A percentile compares a stretch with the other conserved stretches of the same genome.
Conservation (phyloP, 1,140 invertebrate species). For the Sinella curviseta region DNA sequence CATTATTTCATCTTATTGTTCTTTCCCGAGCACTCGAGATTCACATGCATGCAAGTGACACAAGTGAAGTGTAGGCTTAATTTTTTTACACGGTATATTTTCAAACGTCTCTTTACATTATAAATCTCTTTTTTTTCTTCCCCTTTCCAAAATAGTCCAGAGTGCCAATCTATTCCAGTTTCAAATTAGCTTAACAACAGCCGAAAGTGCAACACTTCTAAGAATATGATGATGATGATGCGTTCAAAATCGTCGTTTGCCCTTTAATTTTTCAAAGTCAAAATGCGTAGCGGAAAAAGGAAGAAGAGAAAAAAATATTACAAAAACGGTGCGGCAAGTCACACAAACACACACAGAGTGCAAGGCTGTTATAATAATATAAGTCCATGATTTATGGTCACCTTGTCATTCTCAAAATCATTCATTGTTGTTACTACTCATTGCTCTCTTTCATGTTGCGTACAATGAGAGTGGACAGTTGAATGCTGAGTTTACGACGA, state of each 20-base stretch:
- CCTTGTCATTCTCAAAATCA: slow-evolving; percentile 21
- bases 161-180: no score
- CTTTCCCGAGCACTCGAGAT: background rate
- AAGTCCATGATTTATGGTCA: slow-evolving; percentile 19
- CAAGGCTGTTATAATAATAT: no score
- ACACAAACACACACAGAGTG: no score
- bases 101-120: background rate
- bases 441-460: background rate
- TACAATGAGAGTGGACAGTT: background rate
- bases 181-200: no score
- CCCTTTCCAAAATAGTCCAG: background rate
- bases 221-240: no score
- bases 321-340: no score
- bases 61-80: background rate
- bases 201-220: no score
- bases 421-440: background rate
- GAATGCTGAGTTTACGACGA: background rate
- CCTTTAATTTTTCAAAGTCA: background rate
- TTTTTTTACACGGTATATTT: background rate
- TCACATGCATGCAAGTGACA: background rate
- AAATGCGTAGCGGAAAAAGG: no score
- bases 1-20: background rate
- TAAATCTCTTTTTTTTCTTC: background rate
- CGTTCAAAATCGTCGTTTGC: background rate
- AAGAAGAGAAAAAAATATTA: no score